Percentiles rank a stretch among this genome's conserved stretches.
Conservation (phyloP, 2,888 invertebrate genomes). For the Ophioninae sp. region DNA sequence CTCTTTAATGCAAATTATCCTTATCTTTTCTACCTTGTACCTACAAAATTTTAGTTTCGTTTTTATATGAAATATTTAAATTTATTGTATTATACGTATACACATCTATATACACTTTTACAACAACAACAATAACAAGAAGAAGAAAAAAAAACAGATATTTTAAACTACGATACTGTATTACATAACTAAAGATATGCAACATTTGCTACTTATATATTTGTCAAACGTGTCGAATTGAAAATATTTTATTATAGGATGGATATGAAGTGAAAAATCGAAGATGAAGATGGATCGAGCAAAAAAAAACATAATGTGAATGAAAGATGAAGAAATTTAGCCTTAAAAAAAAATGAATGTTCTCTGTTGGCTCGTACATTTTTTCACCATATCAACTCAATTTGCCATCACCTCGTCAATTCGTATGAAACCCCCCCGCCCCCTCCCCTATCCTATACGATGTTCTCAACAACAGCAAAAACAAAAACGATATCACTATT, state of each 20-base stretch:
- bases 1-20: slow-evolving; percentile 66
- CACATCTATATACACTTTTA: slow-evolving; percentile 79
- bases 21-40: slow-evolving; percentile 77
- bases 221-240: slow-evolving; percentile 74
- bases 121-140: slow-evolving; percentile 69
- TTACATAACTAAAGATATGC: slow-evolving; percentile 74
- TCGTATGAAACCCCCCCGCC: slow-evolving; percentile 68
- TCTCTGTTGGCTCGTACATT: slow-evolving; percentile 68
- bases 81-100: slow-evolving; percentile 79
- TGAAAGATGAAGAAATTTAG: slow-evolving; percentile 64
- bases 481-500: slow-evolving; percentile 66
- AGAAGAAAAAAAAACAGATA: slow-evolving; percentile 66
- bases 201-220: slow-evolving; percentile 78
- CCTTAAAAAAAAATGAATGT: slow-evolving; percentile 66
- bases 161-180: slow-evolving; percentile 77
- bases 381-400: slow-evolving; percentile 75
- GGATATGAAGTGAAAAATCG: slow-evolving; percentile 55
- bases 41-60: slow-evolving; percentile 77
- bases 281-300: slow-evolving; percentile 21
- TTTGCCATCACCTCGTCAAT: slow-evolving; percentile 75
- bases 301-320: background rate
- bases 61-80: slow-evolving; percentile 77
- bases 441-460: slow-evolving; percentile 72
- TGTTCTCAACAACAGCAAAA: slow-evolving; percentile 69
- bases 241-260: slow-evolving; percentile 77